Conservation (phyloP, 2,888 invertebrate species). For the Noctua janthina region DNA sequence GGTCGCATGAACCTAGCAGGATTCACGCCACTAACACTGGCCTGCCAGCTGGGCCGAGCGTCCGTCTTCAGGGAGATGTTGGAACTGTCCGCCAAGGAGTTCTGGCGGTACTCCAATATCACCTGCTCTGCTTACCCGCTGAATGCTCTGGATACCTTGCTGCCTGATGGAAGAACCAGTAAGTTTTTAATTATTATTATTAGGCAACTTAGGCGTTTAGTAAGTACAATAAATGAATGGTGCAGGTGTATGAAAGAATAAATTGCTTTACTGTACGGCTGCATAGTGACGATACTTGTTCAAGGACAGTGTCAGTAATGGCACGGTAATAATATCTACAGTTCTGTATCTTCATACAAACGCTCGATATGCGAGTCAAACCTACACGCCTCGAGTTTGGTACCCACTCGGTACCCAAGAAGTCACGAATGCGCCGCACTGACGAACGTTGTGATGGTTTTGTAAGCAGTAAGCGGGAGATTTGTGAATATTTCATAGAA, state of each 20-base stretch:
- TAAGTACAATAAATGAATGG: background rate
- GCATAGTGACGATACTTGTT: background rate
- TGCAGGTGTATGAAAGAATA: background rate
- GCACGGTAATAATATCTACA: too few relatives aligned
- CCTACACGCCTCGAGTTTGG: too few relatives aligned
- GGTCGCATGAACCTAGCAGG: conserved; percentile 97
- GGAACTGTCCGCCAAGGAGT: conserved; percentile 97
- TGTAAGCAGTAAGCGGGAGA: too few relatives aligned
- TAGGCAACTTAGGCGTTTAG: too few relatives aligned
- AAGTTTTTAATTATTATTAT: conserved; percentile 72
- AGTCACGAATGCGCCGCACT: too few relatives aligned
- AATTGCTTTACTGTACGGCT: background rate
- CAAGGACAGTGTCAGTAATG: background rate
- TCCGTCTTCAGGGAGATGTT: conserved; percentile 99
- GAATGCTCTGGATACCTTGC: conserved; percentile 98
- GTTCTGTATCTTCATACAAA: too few relatives aligned
- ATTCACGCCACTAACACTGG: conserved; percentile 98
- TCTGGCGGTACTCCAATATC: conserved; percentile 99
- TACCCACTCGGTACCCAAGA: too few relatives aligned
- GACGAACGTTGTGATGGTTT: too few relatives aligned
- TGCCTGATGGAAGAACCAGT: conserved; percentile 99
- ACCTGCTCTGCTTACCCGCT: conserved; percentile 99
- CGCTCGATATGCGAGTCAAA: too few relatives aligned
- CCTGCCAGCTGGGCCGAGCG: conserved; percentile 98
- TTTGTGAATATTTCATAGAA: too few relatives aligned